Percentiles rank a stretch among this genome's conserved stretches.
phyloP scores from a whole-genome alignment of 2,113 vertebrate genomes.

The Notarius lentiginosus region DNA sequence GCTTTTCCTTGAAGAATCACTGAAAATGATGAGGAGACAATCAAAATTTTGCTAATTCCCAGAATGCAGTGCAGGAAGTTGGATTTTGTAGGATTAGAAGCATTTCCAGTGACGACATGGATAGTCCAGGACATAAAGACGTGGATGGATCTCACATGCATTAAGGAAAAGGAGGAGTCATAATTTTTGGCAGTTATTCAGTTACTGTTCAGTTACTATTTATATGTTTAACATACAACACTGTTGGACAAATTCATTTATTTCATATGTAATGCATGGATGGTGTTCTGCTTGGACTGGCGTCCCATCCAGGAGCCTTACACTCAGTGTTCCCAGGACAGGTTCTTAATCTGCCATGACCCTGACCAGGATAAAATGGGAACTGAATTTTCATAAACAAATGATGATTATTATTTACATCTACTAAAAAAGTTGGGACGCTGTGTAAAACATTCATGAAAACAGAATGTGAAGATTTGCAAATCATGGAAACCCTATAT shows the following conservation, averaged over 20 bases:
- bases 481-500: too few species aligned
- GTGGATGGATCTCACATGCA: not conserved
- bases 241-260: slow-evolving; percentile 21
- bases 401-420: not conserved
- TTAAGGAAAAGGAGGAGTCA: not conserved
- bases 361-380: not conserved
- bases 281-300: not conserved
- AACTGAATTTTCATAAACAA: not conserved
- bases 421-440: too few species aligned
- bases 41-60: not conserved
- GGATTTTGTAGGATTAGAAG: not conserved
- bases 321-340: not conserved
- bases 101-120: not conserved
- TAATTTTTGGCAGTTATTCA: not conserved
- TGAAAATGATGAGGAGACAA: not conserved
- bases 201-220: not conserved
- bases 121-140: not conserved
- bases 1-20: not conserved
- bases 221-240: slow-evolving; percentile 5
- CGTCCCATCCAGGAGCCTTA: not conserved
- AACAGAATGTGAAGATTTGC: too few species aligned
- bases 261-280: not conserved
- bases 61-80: not conserved
- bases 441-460: too few species aligned
- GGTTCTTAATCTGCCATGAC: not conserved